phyloP scores from a whole-genome alignment of 2,888 invertebrate species.

The Apamea monoglypha region DNA sequence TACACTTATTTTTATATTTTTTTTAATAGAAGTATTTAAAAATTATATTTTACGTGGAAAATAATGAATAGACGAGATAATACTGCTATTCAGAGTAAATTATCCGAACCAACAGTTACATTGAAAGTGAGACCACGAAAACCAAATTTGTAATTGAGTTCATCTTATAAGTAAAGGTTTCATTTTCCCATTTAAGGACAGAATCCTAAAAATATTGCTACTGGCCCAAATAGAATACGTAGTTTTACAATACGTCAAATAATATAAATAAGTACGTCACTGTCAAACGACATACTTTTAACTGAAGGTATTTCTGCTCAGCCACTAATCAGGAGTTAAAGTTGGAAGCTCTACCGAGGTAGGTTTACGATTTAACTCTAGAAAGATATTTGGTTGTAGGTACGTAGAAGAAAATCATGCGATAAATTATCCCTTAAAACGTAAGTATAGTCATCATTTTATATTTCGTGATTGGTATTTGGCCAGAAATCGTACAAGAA shows the following conservation, averaged over 20 bases:
- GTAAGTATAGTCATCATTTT: background rate
- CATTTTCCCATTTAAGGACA: too few species aligned
- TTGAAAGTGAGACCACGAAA: background rate
- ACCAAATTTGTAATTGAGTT: background rate
- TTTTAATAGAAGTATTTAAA: background rate
- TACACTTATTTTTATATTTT: background rate
- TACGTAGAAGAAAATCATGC: background rate
- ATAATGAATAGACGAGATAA: background rate
- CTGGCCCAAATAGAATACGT: background rate
- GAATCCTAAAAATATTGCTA: background rate
- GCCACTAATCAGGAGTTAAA: background rate
- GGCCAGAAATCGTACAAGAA: too few species aligned
- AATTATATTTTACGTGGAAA: background rate
- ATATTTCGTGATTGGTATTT: background rate
- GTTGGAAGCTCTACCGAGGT: background rate
- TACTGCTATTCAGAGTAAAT: background rate
- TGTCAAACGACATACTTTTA: conserved; percentile 7
- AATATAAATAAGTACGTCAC: background rate
- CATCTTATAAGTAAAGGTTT: background rate
- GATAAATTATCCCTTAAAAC: background rate
- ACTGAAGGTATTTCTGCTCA: conserved; percentile 9
- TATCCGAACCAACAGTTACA: background rate
- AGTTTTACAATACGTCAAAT: conserved; percentile 20
- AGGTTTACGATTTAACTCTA: background rate
- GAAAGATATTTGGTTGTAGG: background rate